Conservation (phyloP, 2,797 vertebrate genomes). For the Anguilla pacifica region DNA sequence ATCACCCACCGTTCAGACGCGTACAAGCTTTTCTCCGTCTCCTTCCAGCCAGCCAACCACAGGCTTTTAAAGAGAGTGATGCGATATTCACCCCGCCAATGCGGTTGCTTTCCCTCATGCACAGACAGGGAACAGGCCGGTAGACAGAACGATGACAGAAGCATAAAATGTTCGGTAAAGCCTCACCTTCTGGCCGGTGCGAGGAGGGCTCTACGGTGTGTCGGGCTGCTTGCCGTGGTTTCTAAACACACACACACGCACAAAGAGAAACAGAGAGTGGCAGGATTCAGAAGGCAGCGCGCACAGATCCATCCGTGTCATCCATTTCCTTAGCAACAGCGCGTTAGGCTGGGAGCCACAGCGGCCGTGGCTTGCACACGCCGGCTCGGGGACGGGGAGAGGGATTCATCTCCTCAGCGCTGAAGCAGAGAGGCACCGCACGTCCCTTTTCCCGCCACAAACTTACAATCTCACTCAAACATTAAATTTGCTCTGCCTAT, state of each 20-base stretch:
- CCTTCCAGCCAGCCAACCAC: not conserved
- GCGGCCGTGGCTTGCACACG: constrained; percentile 56
- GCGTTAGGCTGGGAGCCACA: constrained; percentile 49
- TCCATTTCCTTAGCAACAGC: constrained; percentile 61
- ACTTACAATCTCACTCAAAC: not conserved
- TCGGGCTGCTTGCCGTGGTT: constrained; percentile 39
- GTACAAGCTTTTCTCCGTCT: not conserved
- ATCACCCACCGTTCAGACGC: not conserved
- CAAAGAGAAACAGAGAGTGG: not conserved
- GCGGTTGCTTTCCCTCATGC: not conserved
- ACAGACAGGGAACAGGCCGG: not conserved
- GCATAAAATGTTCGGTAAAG: constrained; percentile 31
- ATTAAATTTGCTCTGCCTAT: not conserved
- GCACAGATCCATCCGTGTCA: constrained; percentile 8
- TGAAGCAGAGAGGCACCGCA: not conserved
- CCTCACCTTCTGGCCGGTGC: constrained; percentile 51
- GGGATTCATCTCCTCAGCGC: constrained; percentile 41
- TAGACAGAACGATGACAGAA: not conserved
- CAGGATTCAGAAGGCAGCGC: constrained; percentile 18
- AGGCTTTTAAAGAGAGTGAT: too few species aligned
- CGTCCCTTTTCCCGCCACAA: not conserved
- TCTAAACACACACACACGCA: constrained; percentile 34
- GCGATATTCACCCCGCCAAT: not conserved
- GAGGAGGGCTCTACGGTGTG: constrained; percentile 20
- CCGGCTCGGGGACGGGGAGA: constrained; percentile 50